These are phyloP conservation scores for Tridacna crocea DNA, from an alignment of 2,888 invertebrate genomes.

Conservation along the genomic window DNA sequence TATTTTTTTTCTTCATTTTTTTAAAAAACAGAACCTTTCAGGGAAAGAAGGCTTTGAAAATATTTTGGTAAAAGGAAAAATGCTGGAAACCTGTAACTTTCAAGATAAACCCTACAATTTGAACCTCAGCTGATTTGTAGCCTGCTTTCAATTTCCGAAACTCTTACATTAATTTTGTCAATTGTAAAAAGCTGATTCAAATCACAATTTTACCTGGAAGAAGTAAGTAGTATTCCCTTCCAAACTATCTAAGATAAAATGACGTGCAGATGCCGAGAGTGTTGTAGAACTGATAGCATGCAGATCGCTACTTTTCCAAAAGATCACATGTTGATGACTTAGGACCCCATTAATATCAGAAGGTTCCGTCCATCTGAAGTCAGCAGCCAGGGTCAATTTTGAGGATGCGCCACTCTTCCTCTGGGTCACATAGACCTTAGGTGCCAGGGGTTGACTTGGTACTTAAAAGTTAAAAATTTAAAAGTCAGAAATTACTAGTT, in stretches of 20 bases:
- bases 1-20: too few relatives aligned
- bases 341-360: conserved; percentile 90
- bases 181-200: too few relatives aligned
- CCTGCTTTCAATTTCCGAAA: too few relatives aligned
- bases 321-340: conserved; percentile 88
- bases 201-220: conserved; percentile 71
- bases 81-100: too few relatives aligned
- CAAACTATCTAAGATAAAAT: conserved; percentile 72
- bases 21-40: too few relatives aligned
- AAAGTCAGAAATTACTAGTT: too few relatives aligned
- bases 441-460: conserved; percentile 90
- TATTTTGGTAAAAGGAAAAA: too few relatives aligned
- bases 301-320: conserved; percentile 66
- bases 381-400: conserved; percentile 85
- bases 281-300: conserved; percentile 41
- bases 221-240: conserved; percentile 71
- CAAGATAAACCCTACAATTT: too few relatives aligned
- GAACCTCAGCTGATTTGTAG: too few relatives aligned
- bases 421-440: conserved; percentile 90
- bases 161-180: too few relatives aligned
- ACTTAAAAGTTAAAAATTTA: conserved; percentile 80
- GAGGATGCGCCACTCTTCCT: conserved; percentile 74
- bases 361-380: conserved; percentile 93
- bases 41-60: too few relatives aligned
- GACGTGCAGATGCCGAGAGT: conserved; percentile 69